phyloP scores from a whole-genome alignment of 2,888 invertebrate species.

The Drosophila birchii region DNA sequence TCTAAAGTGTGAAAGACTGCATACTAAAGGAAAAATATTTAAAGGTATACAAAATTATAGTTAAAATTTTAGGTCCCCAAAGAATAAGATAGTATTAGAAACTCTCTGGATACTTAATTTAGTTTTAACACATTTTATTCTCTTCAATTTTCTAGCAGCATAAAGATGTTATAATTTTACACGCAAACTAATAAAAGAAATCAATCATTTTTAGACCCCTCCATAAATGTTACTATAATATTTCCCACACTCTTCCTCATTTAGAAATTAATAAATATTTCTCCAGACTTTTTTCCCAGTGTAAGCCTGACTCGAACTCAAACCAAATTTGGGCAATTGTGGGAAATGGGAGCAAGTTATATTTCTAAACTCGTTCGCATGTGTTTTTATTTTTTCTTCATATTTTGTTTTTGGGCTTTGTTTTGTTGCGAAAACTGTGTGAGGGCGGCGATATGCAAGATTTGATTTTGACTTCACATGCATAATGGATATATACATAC shows the following conservation, averaged over 20 bases:
- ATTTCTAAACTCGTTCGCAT: conserved; percentile 61
- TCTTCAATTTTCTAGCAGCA: not conserved
- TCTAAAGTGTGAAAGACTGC: too few relatives aligned
- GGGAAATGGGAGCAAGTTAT: conserved; percentile 48
- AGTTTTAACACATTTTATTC: not conserved
- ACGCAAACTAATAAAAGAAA: not conserved
- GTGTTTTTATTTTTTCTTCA: conserved; percentile 16
- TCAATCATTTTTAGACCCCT: not conserved
- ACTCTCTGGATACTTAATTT: too few relatives aligned
- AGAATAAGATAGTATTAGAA: too few relatives aligned
- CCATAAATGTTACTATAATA: not conserved
- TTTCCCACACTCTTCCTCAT: not conserved
- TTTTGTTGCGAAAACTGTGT: conserved; percentile 42
- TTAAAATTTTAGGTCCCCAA: too few relatives aligned
- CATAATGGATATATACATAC: conserved; percentile 4
- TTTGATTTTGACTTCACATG: conserved; percentile 65
- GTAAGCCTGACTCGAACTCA: not conserved
- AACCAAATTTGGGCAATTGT: conserved; percentile 29
- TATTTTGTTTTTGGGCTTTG: not conserved
- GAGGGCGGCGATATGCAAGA: conserved; percentile 76
- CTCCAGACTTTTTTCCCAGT: not conserved
- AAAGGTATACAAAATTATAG: too few relatives aligned
- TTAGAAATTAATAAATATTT: too few relatives aligned
- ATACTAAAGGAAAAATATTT: too few relatives aligned
- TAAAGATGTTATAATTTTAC: not conserved